Percentiles rank a stretch among this genome's conserved stretches.
Conservation (phyloP, 2,113 vertebrate species). For the Periophthalmus modestus region DNA sequence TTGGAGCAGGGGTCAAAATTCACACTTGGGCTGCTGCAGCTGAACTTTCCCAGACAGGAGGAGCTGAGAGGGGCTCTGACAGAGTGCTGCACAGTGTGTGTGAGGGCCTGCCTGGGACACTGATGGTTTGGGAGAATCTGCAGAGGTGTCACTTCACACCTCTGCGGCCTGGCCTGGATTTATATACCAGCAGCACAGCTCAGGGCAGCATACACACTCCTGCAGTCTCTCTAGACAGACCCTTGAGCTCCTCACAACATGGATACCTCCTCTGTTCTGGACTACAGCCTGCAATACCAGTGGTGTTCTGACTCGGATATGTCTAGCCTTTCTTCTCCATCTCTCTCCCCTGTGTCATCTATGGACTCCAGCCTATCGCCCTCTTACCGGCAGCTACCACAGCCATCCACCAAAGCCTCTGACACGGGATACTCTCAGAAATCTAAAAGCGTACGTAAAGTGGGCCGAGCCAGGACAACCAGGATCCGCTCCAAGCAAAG, state of each 20-base stretch:
- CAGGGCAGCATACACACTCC: conserved; percentile 54
- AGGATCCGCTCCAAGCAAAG: conserved; percentile 79
- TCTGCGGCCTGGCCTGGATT: conserved; percentile 67
- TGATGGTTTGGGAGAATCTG: conserved; percentile 75
- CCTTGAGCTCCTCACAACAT: conserved; percentile 61
- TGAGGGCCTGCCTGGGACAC: conserved; percentile 48
- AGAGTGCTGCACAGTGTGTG: conserved; percentile 33
- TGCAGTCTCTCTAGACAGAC: conserved; percentile 40
- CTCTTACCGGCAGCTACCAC: conserved; percentile 49
- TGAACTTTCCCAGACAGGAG: conserved; percentile 76
- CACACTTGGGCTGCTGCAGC: conserved; percentile 76
- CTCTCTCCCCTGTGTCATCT: conserved; percentile 72
- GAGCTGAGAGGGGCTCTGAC: conserved; percentile 27
- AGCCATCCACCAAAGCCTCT: conserved; percentile 30
- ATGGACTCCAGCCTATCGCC: conserved; percentile 75
- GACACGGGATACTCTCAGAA: conserved; percentile 32
- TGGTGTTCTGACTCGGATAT: conserved; percentile 80
- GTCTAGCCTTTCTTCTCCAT: conserved; percentile 74
- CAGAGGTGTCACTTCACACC: conserved; percentile 83
- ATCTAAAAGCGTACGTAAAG: conserved; percentile 33
- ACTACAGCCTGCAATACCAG: conserved; percentile 65
- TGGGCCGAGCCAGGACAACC: conserved; percentile 33
- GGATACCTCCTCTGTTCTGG: conserved; percentile 65
- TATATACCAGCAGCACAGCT: conserved; percentile 71
- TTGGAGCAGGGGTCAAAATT: conserved; percentile 81